Evolutionary conservation across 2,113 vertebrate genomes (phyloP).

Genomic region (Myotis yumanensis): DNA sequence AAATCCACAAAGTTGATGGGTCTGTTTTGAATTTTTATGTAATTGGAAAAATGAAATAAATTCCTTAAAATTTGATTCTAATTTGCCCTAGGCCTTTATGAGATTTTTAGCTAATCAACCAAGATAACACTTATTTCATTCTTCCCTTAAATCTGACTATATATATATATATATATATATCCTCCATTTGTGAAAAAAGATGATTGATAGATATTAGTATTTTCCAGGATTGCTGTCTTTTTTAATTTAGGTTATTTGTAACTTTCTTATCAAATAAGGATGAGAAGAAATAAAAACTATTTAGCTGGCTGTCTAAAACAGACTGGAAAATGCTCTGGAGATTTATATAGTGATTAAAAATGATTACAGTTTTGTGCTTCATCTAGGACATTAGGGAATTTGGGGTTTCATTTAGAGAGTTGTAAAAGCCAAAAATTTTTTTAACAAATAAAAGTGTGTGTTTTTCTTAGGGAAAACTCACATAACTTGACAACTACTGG

Average conservation of each 20-base stretch:
- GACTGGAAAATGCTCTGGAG: conserved; percentile 66
- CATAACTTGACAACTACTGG: not conserved
- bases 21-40: conserved; percentile 74
- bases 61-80: conserved; percentile 72
- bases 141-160: conserved; percentile 25
- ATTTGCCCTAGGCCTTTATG: conserved; percentile 70
- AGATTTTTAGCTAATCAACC: conserved; percentile 71
- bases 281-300: conserved; percentile 57
- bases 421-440: conserved; percentile 64
- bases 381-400: conserved; percentile 61
- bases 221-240: conserved; percentile 32
- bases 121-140: conserved; percentile 67
- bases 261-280: conserved; percentile 55
- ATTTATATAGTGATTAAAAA: conserved; percentile 69
- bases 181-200: conserved; percentile 64
- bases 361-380: conserved; percentile 67
- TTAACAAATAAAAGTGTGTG: not conserved
- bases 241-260: conserved; percentile 61
- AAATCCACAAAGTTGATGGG: conserved; percentile 43
- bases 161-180: not conserved
- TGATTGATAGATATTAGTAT: conserved; percentile 55
- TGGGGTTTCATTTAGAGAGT: conserved; percentile 36
- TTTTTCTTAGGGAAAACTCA: conserved; percentile 50
- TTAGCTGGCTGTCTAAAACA: conserved; percentile 64
- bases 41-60: conserved; percentile 76